Base-by-base conservation (phyloP, 2,888 invertebrate genomes). In the Cephus sareptanus region DNA sequence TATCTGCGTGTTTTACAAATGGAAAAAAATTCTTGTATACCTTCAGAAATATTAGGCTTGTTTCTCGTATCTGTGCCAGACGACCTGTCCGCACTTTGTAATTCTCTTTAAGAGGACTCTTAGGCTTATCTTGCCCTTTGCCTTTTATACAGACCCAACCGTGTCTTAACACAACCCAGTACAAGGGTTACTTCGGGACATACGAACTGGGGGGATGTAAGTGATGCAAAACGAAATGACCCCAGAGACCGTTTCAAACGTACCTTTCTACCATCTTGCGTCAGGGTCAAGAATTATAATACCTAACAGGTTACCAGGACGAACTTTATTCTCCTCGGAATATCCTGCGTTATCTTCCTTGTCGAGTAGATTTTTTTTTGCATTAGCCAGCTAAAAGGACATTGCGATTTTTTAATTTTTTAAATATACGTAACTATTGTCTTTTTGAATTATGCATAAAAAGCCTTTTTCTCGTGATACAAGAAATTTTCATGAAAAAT, bases 101-200 rank as follows among this genome's bases (percentile, higher is more conserved):
- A 83, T 85, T 83, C 15, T 85, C 40, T 85, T 79, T 78, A 81
- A 83, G 82, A 82, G 73, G 78, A 73, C 80, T 78, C 71, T 34
- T 73, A 37, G 73, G 35, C 69, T 70, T 75, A 75, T 76, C 76
- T 76, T 80, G 70, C 74, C 68, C 35, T 35, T 12, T 35, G 35
- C 30, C 40, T 74, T 69, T 33, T 70, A 56, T 69, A 56, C 73
- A 76, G 35, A 70, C n/a, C 34, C 76, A 31, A 9, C 30, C 76
- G 15, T 15, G 40, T 40, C 40, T 15, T 40, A 40, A 15, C 40
- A 1, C 40, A 15, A 15, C 40, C 40, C 40, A 2, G 15, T 15
- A 40, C 40, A 40, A 15, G 40, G 40, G 15, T 40, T 6, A 15
- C 15, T 40, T 40, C 4, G 15, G 6, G 40, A 15, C 40, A 40